These are phyloP conservation scores for Perizoma affinitatum DNA, from an alignment of 2,888 invertebrate genomes.

Conservation along the genomic window DNA sequence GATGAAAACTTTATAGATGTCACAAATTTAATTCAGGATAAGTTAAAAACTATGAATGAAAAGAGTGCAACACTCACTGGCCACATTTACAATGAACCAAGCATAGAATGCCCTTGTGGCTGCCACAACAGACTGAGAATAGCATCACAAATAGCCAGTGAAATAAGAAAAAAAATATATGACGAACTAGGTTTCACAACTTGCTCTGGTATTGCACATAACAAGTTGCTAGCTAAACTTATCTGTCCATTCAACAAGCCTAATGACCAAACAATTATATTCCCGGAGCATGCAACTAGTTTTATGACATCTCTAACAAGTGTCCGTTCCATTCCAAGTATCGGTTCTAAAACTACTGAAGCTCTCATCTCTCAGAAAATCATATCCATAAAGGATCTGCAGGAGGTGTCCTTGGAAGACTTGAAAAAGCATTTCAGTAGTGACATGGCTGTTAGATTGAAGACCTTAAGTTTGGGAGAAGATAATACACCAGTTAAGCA, in stretches of 20 bases:
- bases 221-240: slow-evolving; percentile 92
- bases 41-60: slow-evolving; percentile 66
- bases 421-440: slow-evolving; percentile 86
- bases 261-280: slow-evolving; percentile 91
- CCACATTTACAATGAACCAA: slow-evolving; percentile 83
- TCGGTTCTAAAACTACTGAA: slow-evolving; percentile 89
- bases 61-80: slow-evolving; percentile 75
- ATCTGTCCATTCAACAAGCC: slow-evolving; percentile 90
- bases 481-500: slow-evolving; percentile 89
- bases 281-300: slow-evolving; percentile 86
- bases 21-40: slow-evolving; percentile 85
- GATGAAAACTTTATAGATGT: slow-evolving; percentile 95
- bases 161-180: slow-evolving; percentile 88
- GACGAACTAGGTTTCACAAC: slow-evolving; percentile 89
- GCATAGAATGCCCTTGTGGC: slow-evolving; percentile 88
- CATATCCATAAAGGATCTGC: slow-evolving; percentile 87
- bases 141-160: slow-evolving; percentile 90
- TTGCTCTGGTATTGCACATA: slow-evolving; percentile 93
- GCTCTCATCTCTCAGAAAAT: slow-evolving; percentile 87
- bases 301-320: slow-evolving; percentile 87
- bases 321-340: slow-evolving; percentile 88
- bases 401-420: slow-evolving; percentile 83
- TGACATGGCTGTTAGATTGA: slow-evolving; percentile 88
- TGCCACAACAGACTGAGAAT: slow-evolving; percentile 87
- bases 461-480: slow-evolving; percentile 89